These are phyloP conservation scores for Cephus runcator DNA, from an alignment of 2,888 invertebrate genomes.

Conservation along the genomic window DNA sequence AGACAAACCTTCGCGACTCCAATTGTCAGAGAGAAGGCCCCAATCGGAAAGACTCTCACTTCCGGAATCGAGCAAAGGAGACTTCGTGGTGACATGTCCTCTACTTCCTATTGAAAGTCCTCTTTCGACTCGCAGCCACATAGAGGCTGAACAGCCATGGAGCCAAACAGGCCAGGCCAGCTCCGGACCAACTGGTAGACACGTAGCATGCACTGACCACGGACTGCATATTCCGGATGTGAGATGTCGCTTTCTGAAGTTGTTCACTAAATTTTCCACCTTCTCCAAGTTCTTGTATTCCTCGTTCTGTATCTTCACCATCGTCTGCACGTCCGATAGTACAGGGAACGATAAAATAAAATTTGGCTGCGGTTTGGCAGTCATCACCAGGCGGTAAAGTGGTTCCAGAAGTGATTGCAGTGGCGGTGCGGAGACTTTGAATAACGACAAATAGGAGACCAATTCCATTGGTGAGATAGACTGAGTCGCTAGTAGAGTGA, in stretches of 20 bases:
- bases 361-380: slow-evolving; percentile 69
- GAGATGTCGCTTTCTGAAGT: slow-evolving; percentile 58
- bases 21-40: slow-evolving; percentile 61
- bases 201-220: slow-evolving; percentile 61
- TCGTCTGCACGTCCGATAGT: slow-evolving; percentile 19
- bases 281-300: slow-evolving; percentile 52
- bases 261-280: slow-evolving; percentile 57
- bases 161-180: slow-evolving; percentile 72
- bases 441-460: slow-evolving; percentile 70
- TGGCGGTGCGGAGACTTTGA: slow-evolving; percentile 70
- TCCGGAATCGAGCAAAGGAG: slow-evolving; percentile 45
- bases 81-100: slow-evolving; percentile 31
- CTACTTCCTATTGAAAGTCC: slow-evolving; percentile 39
- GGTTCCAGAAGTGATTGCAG: slow-evolving; percentile 69
- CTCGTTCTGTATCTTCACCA: slow-evolving; percentile 31
- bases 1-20: slow-evolving; percentile 59
- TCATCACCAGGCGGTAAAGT: slow-evolving; percentile 67
- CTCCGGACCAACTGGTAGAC: slow-evolving; percentile 58
- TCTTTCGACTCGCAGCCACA: slow-evolving; percentile 70
- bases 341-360: slow-evolving; percentile 70
- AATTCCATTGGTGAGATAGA: slow-evolving; percentile 70
- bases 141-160: slow-evolving; percentile 70
- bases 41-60: slow-evolving; percentile 62
- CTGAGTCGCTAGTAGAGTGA: slow-evolving; percentile 69
- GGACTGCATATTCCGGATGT: slow-evolving; percentile 59